phyloP scores from a whole-genome alignment of 1,140 invertebrate genomes.

The Cecropterus lyciades region DNA sequence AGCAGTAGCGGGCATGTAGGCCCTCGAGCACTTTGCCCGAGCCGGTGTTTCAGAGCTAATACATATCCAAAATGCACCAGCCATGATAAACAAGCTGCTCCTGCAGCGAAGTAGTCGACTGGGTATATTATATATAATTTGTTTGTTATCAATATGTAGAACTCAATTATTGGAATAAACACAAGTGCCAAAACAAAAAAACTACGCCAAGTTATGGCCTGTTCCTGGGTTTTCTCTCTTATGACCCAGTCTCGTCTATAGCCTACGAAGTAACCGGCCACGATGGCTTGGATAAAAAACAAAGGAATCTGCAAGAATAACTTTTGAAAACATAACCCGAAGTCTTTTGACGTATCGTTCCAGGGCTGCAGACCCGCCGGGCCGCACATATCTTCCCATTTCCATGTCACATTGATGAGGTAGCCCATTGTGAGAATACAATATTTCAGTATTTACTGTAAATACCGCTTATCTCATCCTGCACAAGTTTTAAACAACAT shows the following conservation, averaged over 20 bases:
- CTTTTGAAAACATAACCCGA: slow-evolving; percentile 93
- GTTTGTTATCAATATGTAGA: slow-evolving; percentile 85
- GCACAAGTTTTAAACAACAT: background rate
- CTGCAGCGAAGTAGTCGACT: slow-evolving; percentile 88
- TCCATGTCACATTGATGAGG: slow-evolving; percentile 81
- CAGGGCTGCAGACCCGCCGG: slow-evolving; percentile 87
- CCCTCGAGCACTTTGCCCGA: slow-evolving; percentile 88
- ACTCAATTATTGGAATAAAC: slow-evolving; percentile 87
- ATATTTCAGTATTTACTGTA: background rate
- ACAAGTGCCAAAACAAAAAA: slow-evolving; percentile 86
- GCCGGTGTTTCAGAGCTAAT: slow-evolving; percentile 87
- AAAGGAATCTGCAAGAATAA: slow-evolving; percentile 89
- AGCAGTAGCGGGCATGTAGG: slow-evolving; percentile 87
- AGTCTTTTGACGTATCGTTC: slow-evolving; percentile 87
- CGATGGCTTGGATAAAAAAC: slow-evolving; percentile 88
- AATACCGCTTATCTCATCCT: slow-evolving; percentile 7
- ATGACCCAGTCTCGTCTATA: slow-evolving; percentile 85
- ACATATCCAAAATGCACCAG: slow-evolving; percentile 91
- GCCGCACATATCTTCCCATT: slow-evolving; percentile 91
- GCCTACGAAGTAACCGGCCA: slow-evolving; percentile 91
- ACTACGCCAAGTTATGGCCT: slow-evolving; percentile 86
- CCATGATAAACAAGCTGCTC: slow-evolving; percentile 90
- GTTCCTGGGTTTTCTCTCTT: slow-evolving; percentile 85
- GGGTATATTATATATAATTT: slow-evolving; percentile 77
- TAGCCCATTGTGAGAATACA: slow-evolving; percentile 15